These are phyloP conservation scores for Lamellibrachia columna DNA, from an alignment of 2,888 invertebrate species.

Conservation along the genomic window DNA sequence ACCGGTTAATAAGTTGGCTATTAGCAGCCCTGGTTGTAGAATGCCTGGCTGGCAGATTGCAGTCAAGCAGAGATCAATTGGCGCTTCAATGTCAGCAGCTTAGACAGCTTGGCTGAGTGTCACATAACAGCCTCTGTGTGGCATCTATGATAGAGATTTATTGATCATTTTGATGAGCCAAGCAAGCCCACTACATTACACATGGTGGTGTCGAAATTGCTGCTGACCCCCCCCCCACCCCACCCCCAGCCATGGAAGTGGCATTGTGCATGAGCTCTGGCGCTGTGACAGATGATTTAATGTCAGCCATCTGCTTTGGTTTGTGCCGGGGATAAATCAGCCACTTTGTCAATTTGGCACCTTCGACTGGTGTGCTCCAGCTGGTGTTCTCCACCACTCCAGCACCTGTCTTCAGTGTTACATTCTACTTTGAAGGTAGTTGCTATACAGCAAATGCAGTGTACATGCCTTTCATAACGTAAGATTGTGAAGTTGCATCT, in stretches of 20 bases:
- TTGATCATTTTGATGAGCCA: conserved; percentile 12
- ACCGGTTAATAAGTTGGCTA: not conserved
- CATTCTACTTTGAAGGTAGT: not conserved
- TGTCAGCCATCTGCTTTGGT: not conserved
- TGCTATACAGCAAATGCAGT: not conserved
- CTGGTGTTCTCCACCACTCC: not conserved
- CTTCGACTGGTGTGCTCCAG: not conserved
- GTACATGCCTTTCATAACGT: too few relatives aligned
- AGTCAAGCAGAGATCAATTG: conserved; percentile 7
- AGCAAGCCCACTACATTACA: conserved; percentile 11
- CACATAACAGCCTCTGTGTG: conserved; percentile 5
- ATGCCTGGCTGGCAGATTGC: not conserved
- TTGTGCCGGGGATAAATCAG: not conserved
- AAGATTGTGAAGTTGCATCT: too few relatives aligned
- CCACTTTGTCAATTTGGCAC: conserved; percentile 16
- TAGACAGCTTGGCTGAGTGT: not conserved
- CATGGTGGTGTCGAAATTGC: not conserved
- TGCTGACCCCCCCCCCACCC: not conserved
- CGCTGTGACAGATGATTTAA: not conserved
- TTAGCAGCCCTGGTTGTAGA: not conserved
- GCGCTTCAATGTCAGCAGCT: not conserved
- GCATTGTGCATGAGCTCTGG: not conserved
- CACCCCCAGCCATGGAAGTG: not conserved
- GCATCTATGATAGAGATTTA: not conserved
- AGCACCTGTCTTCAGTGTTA: not conserved